phyloP scores from a whole-genome alignment of 2,888 invertebrate genomes.

The Osmoderma eremita region DNA sequence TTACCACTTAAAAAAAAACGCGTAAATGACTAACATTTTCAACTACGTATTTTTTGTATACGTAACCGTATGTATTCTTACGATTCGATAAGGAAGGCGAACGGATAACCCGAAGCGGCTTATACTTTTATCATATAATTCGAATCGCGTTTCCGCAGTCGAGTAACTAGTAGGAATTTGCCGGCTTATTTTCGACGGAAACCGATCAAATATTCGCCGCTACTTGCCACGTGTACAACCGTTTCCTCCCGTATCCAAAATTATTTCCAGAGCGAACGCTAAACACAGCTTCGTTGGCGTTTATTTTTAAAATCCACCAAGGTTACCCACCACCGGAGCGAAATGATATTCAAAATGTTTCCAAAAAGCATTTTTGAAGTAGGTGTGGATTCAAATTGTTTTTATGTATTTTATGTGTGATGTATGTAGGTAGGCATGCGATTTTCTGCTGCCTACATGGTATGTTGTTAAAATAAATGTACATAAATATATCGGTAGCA shows the following conservation, averaged over 20 bases:
- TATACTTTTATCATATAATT: constrained; percentile 1
- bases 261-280: constrained; percentile 14
- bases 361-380: neutral
- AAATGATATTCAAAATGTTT: constrained; percentile 16
- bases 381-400: constrained; percentile 16
- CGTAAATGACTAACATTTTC: constrained; percentile 16
- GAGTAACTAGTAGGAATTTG: no score
- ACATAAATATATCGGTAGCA: no score
- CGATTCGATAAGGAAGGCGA: constrained; percentile 2
- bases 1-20: constrained; percentile 11
- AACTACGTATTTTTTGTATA: constrained; percentile 1
- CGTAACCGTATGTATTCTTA: constrained; percentile 1
- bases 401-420: neutral
- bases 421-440: neutral
- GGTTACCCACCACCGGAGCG: constrained; percentile 16
- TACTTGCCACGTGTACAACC: constrained; percentile 11
- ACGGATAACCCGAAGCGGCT: neutral
- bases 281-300: neutral
- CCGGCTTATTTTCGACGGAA: constrained; percentile 4
- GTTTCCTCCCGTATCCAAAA: constrained; percentile 17
- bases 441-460: no score
- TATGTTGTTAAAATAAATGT: no score
- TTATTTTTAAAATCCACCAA: constrained; percentile 33
- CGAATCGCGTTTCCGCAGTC: neutral
- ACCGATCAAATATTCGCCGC: constrained; percentile 18